These are phyloP conservation scores for Chelonia mydas DNA, from an alignment of 2,797 vertebrate genomes.

Conservation along the genomic window DNA sequence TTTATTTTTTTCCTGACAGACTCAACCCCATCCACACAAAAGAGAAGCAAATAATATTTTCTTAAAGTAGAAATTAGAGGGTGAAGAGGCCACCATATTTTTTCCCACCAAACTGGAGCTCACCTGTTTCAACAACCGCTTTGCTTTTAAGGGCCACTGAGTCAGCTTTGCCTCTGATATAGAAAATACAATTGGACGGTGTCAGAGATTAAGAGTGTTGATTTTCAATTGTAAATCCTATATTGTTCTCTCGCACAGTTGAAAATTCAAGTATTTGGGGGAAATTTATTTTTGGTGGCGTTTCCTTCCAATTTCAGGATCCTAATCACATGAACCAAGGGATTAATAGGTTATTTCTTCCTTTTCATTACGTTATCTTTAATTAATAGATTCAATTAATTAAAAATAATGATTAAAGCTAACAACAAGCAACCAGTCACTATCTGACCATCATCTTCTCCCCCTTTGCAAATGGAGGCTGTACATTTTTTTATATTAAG, in stretches of 20 bases:
- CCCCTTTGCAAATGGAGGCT: background rate
- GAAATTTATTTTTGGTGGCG: background rate
- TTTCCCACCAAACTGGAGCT: background rate
- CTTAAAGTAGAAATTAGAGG: background rate
- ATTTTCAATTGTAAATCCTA: background rate
- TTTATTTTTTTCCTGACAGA: background rate
- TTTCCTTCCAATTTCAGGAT: background rate
- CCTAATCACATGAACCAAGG: background rate
- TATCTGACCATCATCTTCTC: background rate
- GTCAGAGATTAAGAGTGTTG: background rate
- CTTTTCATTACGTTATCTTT: background rate
- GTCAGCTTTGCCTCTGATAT: background rate
- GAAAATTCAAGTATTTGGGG: background rate
- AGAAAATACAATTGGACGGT: background rate
- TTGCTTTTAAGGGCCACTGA: background rate
- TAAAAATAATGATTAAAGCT: background rate
- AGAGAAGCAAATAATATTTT: background rate
- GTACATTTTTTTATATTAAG: background rate
- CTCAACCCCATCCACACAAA: background rate
- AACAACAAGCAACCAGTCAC: background rate
- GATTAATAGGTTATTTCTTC: background rate
- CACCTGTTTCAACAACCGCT: background rate
- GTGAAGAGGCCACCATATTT: background rate
- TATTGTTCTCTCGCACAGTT: background rate
- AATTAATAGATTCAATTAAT: background rate